Conservation (phyloP, 2,888 invertebrate genomes). For the Lithophane leautieri region DNA sequence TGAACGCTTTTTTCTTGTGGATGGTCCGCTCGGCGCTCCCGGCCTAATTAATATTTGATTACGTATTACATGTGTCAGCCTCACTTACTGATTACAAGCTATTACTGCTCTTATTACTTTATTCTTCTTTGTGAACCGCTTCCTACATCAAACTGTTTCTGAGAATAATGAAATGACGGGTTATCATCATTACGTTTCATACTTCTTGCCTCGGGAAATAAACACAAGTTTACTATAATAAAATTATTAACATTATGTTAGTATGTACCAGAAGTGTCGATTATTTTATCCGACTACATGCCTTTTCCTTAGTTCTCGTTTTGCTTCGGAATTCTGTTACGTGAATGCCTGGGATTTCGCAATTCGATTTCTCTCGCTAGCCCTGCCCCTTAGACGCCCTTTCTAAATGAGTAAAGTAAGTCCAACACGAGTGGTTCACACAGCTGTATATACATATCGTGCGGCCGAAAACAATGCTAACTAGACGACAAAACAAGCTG, state of each 20-base stretch:
- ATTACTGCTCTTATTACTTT: constrained; percentile 47
- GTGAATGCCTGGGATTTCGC: constrained; percentile 11
- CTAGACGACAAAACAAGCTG: constrained; percentile 62
- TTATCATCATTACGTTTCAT: constrained; percentile 58
- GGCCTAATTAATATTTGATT: constrained; percentile 69
- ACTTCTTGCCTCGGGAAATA: constrained; percentile 23
- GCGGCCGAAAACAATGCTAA: constrained; percentile 63
- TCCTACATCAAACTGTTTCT: constrained; percentile 46
- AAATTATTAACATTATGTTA: constrained; percentile 8
- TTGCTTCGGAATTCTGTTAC: constrained; percentile 26
- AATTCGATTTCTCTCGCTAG: constrained; percentile 60
- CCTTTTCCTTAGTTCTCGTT: constrained; percentile 10
- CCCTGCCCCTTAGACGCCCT: constrained; percentile 42
- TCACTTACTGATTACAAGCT: constrained; percentile 46
- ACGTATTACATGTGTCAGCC: constrained; percentile 44
- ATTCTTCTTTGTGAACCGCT: constrained; percentile 44
- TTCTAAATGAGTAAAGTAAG: constrained; percentile 48
- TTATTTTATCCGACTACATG: background rate
- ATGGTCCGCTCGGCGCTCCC: constrained; percentile 38
- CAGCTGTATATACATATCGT: constrained; percentile 41
- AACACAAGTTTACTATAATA: background rate
- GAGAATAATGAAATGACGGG: constrained; percentile 38
- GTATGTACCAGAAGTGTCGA: background rate
- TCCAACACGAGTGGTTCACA: constrained; percentile 9
- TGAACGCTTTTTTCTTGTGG: background rate